A percentile compares a stretch with the other conserved stretches of the same genome.
phyloP scores from a whole-genome alignment of 2,888 invertebrate genomes.

The Nymphalis urticae region DNA sequence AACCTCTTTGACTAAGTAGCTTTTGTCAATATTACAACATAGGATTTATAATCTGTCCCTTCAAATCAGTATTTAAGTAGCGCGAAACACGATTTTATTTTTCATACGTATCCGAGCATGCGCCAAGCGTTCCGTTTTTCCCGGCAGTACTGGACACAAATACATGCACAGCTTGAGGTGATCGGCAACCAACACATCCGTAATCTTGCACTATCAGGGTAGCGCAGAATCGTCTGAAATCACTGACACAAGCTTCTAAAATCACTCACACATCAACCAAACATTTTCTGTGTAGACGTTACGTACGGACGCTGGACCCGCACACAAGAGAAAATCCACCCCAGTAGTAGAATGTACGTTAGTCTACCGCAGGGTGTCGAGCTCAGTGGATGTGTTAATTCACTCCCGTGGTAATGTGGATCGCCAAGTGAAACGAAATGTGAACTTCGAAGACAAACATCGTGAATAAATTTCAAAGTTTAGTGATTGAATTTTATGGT shows the following conservation, averaged over 20 bases:
- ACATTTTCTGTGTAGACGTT: slow-evolving; percentile 42
- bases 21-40: slow-evolving; percentile 20
- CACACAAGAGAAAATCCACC: slow-evolving; percentile 58
- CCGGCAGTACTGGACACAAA: slow-evolving; percentile 54
- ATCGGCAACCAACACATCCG: slow-evolving; percentile 54
- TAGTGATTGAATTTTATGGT: slow-evolving; percentile 26
- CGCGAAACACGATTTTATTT: slow-evolving; percentile 62
- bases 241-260: slow-evolving; percentile 55
- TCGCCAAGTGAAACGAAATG: slow-evolving; percentile 35
- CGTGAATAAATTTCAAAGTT: slow-evolving; percentile 30
- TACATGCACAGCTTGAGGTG: slow-evolving; percentile 57
- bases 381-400: slow-evolving; percentile 27
- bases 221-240: slow-evolving; percentile 52
- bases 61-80: slow-evolving; percentile 61
- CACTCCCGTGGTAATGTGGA: slow-evolving; percentile 23
- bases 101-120: slow-evolving; percentile 59
- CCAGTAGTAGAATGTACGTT: slow-evolving; percentile 65
- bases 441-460: slow-evolving; percentile 37
- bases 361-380: slow-evolving; percentile 46
- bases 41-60: slow-evolving; percentile 40
- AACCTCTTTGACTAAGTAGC: slow-evolving; percentile 7
- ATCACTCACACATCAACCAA: slow-evolving; percentile 53
- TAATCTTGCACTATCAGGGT: slow-evolving; percentile 46
- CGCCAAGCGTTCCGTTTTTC: slow-evolving; percentile 49
- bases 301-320: slow-evolving; percentile 48